A percentile compares a stretch with the other conserved stretches of the same genome.
phyloP scores from a whole-genome alignment of 2,888 invertebrate genomes.

The Idaea aversata region DNA sequence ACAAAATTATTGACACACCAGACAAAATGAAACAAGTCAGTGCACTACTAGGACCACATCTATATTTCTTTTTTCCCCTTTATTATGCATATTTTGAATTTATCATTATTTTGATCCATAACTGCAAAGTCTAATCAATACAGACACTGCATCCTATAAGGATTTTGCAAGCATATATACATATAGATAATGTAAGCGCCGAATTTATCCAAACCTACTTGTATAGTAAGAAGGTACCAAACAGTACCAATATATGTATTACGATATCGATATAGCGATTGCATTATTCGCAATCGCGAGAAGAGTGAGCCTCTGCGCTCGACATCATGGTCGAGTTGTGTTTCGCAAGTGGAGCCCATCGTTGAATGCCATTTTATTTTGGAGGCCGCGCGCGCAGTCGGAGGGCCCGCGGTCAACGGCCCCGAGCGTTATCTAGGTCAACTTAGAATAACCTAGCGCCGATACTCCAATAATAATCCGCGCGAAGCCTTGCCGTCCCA shows the following conservation, averaged over 20 bases:
- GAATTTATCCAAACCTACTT: background rate
- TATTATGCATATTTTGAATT: background rate
- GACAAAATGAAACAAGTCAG: no score
- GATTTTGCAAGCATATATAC: background rate
- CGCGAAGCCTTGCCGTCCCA: conserved; percentile 68
- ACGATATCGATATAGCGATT: conserved; percentile 50
- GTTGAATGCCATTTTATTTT: conserved; percentile 79
- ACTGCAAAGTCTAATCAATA: background rate
- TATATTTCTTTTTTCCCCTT: no score
- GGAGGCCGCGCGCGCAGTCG: conserved; percentile 74
- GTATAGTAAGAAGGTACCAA: background rate
- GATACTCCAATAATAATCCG: conserved; percentile 79
- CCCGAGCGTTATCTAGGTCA: conserved; percentile 78
- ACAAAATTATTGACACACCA: conserved; percentile 1
- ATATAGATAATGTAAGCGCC: background rate
- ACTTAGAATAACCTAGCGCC: conserved; percentile 80
- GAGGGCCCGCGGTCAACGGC: conserved; percentile 80
- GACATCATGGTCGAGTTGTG: conserved; percentile 66
- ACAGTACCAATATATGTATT: conserved; percentile 16
- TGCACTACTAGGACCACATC: no score
- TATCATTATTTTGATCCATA: background rate
- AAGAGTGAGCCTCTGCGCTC: conserved; percentile 55
- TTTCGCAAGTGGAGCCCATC: conserved; percentile 79
- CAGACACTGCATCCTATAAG: background rate
- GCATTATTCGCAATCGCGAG: conserved; percentile 59